Conservation (phyloP, 1,140 invertebrate genomes). For the Microplitis demolitor region DNA sequence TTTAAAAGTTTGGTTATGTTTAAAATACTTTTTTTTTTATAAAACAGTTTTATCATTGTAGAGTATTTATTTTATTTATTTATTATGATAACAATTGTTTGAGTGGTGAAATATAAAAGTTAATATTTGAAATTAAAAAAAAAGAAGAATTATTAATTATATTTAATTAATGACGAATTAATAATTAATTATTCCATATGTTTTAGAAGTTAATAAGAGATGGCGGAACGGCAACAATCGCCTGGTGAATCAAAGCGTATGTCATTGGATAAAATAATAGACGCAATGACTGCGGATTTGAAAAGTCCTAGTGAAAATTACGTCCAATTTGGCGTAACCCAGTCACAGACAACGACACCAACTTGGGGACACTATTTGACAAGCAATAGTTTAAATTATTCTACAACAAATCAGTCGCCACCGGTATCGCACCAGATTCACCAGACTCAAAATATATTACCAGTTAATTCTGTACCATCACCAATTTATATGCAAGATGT, state of each 20-base stretch:
- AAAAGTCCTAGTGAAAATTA: conserved; percentile 66
- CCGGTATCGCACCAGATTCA: background rate
- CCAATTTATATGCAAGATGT: conserved; percentile 51
- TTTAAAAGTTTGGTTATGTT: no score
- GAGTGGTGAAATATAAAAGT: no score
- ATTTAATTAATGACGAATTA: background rate
- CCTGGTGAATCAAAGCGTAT: conserved; percentile 48
- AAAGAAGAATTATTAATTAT: no score
- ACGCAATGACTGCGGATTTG: conserved; percentile 67
- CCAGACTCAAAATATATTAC: conserved; percentile 36
- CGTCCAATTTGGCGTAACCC: conserved; percentile 62
- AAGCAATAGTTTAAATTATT: conserved; percentile 41
- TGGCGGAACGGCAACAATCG: conserved; percentile 50
- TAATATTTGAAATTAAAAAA: no score
- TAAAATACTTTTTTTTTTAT: no score
- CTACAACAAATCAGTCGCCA: background rate
- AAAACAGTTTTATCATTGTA: no score
- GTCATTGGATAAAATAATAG: conserved; percentile 67
- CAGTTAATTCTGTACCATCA: conserved; percentile 45
- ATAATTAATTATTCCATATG: conserved; percentile 9
- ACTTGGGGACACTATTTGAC: conserved; percentile 55
- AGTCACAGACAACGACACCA: conserved; percentile 47
- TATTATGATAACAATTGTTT: no score
- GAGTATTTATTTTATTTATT: no score
- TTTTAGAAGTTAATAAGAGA: conserved; percentile 33